A percentile compares a stretch with the other conserved stretches of the same genome.
These are phyloP conservation scores for Polypedilum vanderplanki DNA, from an alignment of 1,140 invertebrate genomes.

Conservation along the genomic window DNA sequence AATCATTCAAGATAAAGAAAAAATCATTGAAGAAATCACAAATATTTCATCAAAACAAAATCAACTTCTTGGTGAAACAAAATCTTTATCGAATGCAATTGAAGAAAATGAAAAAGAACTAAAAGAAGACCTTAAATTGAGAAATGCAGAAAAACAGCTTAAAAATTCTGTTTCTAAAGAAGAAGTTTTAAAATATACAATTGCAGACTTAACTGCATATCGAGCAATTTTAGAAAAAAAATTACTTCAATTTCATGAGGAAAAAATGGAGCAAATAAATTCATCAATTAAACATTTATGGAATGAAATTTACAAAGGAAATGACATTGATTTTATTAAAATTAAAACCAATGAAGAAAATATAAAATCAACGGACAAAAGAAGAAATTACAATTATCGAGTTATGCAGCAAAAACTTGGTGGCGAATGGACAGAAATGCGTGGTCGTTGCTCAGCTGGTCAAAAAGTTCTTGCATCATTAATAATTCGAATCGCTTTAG, in stretches of 20 bases:
- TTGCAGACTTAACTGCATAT: slow-evolving; percentile 68
- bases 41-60: slow-evolving; percentile 46
- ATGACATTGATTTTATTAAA: slow-evolving; percentile 77
- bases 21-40: slow-evolving; percentile 38
- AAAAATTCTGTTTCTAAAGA: slow-evolving; percentile 51
- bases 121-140: slow-evolving; percentile 46
- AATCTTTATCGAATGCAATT: slow-evolving; percentile 41
- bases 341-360: slow-evolving; percentile 62
- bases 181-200: slow-evolving; percentile 51
- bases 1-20: slow-evolving; percentile 43
- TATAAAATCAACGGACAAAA: slow-evolving; percentile 43
- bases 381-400: slow-evolving; percentile 68
- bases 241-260: slow-evolving; percentile 71
- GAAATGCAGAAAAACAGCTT: slow-evolving; percentile 55
- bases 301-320: slow-evolving; percentile 82
- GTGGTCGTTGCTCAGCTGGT: slow-evolving; percentile 93
- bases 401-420: slow-evolving; percentile 77
- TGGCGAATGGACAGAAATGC: slow-evolving; percentile 77
- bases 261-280: slow-evolving; percentile 87
- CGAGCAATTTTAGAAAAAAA: slow-evolving; percentile 74
- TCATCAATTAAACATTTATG: slow-evolving; percentile 81
- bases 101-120: slow-evolving; percentile 46
- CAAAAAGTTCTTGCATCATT: slow-evolving; percentile 92
- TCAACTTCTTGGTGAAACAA: slow-evolving; percentile 41
- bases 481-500: slow-evolving; percentile 92